Percentiles rank a stretch among this genome's conserved stretches.
phyloP scores from a whole-genome alignment of 2,113 vertebrate species.

The Megalops atlanticus region DNA sequence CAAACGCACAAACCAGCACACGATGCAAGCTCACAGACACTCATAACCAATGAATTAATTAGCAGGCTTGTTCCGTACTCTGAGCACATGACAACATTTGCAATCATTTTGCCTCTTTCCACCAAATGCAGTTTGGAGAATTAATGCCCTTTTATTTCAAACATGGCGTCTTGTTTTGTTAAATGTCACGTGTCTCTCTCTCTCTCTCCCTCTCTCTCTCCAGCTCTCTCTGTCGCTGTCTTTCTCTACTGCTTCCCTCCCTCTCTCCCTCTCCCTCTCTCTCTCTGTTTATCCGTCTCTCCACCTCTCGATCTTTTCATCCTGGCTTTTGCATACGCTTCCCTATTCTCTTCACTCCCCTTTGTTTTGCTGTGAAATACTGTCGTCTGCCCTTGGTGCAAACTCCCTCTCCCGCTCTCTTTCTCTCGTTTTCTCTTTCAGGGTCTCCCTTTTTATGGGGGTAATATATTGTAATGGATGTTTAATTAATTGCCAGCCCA shows the following conservation, averaged over 20 bases:
- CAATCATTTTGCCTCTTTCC: slow-evolving; percentile 21
- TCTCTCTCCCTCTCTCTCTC: neutral
- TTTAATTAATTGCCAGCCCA: slow-evolving; percentile 52
- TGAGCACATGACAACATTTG: slow-evolving; percentile 29
- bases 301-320: slow-evolving; percentile 20
- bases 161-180: slow-evolving; percentile 22
- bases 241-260: neutral
- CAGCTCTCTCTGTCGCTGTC: neutral
- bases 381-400: slow-evolving; percentile 39
- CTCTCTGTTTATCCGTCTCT: neutral
- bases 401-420: slow-evolving; percentile 49
- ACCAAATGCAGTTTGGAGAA: slow-evolving; percentile 13
- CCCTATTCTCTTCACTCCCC: slow-evolving; percentile 12
- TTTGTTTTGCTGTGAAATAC: slow-evolving; percentile 43
- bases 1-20: neutral
- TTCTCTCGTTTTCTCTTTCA: slow-evolving; percentile 48
- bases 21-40: slow-evolving; percentile 11
- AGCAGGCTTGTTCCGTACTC: slow-evolving; percentile 25
- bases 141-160: slow-evolving; percentile 21
- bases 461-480: slow-evolving; percentile 48
- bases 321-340: slow-evolving; percentile 26
- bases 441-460: slow-evolving; percentile 39
- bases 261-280: slow-evolving; percentile 16
- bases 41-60: slow-evolving; percentile 35
- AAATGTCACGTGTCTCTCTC: slow-evolving; percentile 27